Conservation (phyloP, 2,113 vertebrate genomes). For the Psilopogon haemacephalus region DNA sequence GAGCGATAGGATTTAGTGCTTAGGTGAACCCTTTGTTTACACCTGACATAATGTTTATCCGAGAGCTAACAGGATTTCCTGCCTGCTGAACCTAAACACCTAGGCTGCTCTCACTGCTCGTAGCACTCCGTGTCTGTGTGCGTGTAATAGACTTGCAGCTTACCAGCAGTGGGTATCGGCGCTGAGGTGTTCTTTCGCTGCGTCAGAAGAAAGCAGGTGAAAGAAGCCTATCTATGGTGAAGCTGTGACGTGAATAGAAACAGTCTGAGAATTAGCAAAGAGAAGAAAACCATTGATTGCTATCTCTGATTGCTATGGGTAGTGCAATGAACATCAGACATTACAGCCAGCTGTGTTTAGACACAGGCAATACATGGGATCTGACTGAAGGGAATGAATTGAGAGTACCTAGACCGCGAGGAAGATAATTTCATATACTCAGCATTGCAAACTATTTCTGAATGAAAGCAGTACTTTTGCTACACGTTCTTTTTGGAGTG, state of each 20-base stretch:
- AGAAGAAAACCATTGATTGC: background rate
- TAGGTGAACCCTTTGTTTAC: slow-evolving; percentile 49
- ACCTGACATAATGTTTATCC: slow-evolving; percentile 46
- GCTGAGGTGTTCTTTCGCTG: background rate
- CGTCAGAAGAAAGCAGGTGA: background rate
- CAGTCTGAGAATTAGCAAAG: background rate
- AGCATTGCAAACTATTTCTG: background rate
- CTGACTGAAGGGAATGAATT: background rate
- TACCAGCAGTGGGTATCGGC: background rate
- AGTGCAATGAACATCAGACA: background rate
- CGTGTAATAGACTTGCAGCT: background rate
- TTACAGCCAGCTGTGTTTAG: background rate
- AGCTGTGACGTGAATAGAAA: background rate
- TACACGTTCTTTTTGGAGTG: fast-evolving
- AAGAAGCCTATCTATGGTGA: background rate
- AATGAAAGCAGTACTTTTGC: background rate
- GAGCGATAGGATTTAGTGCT: slow-evolving; percentile 10
- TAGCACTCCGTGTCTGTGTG: background rate
- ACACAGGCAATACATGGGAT: background rate
- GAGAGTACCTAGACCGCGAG: background rate
- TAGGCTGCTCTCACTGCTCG: background rate
- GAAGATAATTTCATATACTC: background rate
- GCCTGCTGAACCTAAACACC: background rate
- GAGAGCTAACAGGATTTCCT: slow-evolving; percentile 44
- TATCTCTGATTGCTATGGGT: fast-evolving